Evolutionary conservation across 2,888 invertebrate genomes (phyloP).

Genomic region (Nomada fucata): DNA sequence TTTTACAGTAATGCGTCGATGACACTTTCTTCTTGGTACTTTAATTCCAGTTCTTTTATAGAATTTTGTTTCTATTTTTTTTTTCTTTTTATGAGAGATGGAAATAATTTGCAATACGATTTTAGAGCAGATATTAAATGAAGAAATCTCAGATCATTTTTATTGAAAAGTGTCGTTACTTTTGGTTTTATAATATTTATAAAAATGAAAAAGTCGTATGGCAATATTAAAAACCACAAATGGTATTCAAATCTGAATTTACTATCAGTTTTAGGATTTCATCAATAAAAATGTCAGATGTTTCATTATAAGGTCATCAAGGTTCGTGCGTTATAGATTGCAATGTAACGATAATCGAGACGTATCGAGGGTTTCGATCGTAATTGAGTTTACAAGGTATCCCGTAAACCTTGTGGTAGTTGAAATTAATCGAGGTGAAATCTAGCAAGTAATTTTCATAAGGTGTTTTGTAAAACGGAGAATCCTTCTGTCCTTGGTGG

Average conservation of each 20-base stretch:
- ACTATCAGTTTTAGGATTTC: neutral
- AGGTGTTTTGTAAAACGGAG: constrained; percentile 27
- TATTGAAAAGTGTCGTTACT: neutral
- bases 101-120: neutral
- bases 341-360: constrained; percentile 28
- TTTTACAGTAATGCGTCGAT: neutral
- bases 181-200: neutral
- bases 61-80: too few species aligned
- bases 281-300: neutral
- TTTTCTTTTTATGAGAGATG: neutral
- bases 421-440: constrained; percentile 56
- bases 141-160: neutral
- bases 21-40: neutral
- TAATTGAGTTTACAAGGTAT: constrained; percentile 45
- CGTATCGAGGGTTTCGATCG: constrained; percentile 47
- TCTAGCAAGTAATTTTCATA: constrained; percentile 48
- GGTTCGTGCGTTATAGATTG: constrained; percentile 30
- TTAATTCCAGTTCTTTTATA: neutral
- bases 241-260: neutral
- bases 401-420: constrained; percentile 32
- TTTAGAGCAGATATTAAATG: neutral
- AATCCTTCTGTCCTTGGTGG: constrained; percentile 41
- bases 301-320: constrained; percentile 7
- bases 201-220: neutral
- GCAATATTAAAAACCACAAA: neutral